These are phyloP conservation scores for Dicrostonyx torquatus DNA, from an alignment of 2,797 vertebrate genomes.

Conservation along the genomic window DNA sequence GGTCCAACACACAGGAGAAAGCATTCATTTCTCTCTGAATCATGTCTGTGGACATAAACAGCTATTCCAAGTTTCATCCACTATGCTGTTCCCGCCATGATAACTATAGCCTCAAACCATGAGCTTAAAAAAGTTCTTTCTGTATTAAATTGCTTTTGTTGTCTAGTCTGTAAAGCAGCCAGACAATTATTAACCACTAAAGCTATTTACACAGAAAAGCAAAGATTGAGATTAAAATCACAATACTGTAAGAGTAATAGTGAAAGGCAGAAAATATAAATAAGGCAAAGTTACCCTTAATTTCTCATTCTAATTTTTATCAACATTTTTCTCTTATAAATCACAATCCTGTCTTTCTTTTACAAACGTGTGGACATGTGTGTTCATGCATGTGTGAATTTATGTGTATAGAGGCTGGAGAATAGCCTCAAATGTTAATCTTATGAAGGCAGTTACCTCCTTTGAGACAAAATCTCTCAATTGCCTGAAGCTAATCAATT, in stretches of 20 bases:
- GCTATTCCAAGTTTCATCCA: background rate
- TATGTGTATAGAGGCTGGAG: background rate
- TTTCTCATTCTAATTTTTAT: background rate
- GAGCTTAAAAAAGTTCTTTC: too few relatives aligned
- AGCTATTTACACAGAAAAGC: background rate
- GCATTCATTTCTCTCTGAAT: background rate
- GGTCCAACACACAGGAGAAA: background rate
- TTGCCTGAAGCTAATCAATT: background rate
- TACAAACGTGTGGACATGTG: background rate
- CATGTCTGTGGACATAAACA: background rate
- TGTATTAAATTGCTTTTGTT: background rate
- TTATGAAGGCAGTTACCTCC: background rate
- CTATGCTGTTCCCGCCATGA: background rate
- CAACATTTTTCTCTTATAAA: background rate
- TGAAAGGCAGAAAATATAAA: constrained; percentile 1
- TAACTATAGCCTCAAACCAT: background rate
- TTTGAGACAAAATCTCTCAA: background rate
- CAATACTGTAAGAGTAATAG: background rate
- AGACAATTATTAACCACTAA: background rate
- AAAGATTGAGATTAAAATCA: background rate
- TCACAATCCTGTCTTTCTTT: background rate
- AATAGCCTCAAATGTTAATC: background rate
- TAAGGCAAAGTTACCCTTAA: background rate
- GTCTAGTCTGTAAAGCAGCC: background rate
- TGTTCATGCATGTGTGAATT: background rate